A percentile compares a stretch with the other conserved stretches of the same genome.
Conservation (phyloP, 2,888 invertebrate genomes). For the Rhorus exstirpatorius region DNA sequence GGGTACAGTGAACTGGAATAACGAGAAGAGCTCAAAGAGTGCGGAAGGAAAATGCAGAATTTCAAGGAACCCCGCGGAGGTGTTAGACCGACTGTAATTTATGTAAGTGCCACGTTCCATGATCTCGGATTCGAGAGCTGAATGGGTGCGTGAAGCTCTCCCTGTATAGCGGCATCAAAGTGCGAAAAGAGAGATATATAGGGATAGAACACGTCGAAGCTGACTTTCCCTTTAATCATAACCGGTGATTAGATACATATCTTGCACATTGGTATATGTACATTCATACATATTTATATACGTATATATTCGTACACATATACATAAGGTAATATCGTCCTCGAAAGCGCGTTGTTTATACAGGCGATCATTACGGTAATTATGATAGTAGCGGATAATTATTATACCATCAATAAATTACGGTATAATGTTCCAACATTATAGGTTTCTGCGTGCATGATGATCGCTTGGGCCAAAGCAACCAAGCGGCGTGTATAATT, state of each 20-base stretch:
- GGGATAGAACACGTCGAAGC: conserved; percentile 12
- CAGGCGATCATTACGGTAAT: conserved; percentile 77
- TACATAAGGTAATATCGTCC: conserved; percentile 17
- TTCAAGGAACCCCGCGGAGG: conserved; percentile 65
- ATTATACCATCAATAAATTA: conserved; percentile 77
- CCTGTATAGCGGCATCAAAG: conserved; percentile 40
- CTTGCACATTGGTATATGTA: conserved; percentile 59
- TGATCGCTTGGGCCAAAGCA: conserved; percentile 26
- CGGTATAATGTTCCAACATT: conserved; percentile 75
- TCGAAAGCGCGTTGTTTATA: conserved; percentile 73
- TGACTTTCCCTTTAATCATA: conserved; percentile 73
- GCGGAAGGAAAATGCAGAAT: conserved; percentile 57
- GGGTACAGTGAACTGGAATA: conserved; percentile 4
- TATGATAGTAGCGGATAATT: conserved; percentile 75
- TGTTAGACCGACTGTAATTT: conserved; percentile 70
- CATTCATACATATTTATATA: background rate
- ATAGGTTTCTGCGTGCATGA: conserved; percentile 70
- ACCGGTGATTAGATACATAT: conserved; percentile 68
- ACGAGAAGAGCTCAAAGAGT: conserved; percentile 9
- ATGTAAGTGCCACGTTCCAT: conserved; percentile 64
- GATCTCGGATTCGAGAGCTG: conserved; percentile 38
- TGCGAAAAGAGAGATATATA: background rate
- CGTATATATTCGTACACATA: background rate
- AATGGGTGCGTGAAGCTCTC: conserved; percentile 21
- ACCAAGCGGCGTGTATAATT: conserved; percentile 72